These are phyloP conservation scores for Tryphoninae sp. DNA, from an alignment of 2,888 invertebrate species.

Conservation along the genomic window DNA sequence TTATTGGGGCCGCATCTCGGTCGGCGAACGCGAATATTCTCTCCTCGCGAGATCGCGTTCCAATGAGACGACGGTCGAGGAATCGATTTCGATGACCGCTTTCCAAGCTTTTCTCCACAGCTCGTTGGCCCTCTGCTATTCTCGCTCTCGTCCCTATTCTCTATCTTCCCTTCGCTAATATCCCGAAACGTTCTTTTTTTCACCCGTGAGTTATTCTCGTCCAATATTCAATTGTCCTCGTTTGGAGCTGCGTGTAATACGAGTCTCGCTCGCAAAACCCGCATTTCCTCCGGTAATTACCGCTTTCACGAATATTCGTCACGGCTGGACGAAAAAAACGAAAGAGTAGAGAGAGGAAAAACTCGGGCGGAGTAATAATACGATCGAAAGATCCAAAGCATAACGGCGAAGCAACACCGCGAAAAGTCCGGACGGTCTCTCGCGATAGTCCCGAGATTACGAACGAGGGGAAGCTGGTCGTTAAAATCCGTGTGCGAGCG, in stretches of 20 bases:
- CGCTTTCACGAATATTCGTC: too few relatives aligned
- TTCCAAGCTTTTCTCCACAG: slow-evolving; percentile 25
- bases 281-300: too few relatives aligned
- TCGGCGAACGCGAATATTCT: too few relatives aligned
- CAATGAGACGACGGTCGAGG: neutral
- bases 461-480: slow-evolving; percentile 53
- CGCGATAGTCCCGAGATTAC: slow-evolving; percentile 29
- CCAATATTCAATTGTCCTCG: slow-evolving; percentile 41
- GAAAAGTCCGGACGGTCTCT: neutral
- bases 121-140: slow-evolving; percentile 3
- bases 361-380: neutral
- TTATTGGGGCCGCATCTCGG: neutral
- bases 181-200: neutral
- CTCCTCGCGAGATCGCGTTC: too few relatives aligned
- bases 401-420: neutral
- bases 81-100: slow-evolving; percentile 29
- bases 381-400: neutral
- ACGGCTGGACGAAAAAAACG: too few relatives aligned
- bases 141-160: neutral
- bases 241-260: neutral
- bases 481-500: slow-evolving; percentile 42
- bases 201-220: neutral
- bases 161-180: neutral
- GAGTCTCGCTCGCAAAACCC: neutral
- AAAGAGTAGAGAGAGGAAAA: neutral